Base-by-base conservation (phyloP, 2,888 invertebrate species). In the Teinopalpus imperialis region DNA sequence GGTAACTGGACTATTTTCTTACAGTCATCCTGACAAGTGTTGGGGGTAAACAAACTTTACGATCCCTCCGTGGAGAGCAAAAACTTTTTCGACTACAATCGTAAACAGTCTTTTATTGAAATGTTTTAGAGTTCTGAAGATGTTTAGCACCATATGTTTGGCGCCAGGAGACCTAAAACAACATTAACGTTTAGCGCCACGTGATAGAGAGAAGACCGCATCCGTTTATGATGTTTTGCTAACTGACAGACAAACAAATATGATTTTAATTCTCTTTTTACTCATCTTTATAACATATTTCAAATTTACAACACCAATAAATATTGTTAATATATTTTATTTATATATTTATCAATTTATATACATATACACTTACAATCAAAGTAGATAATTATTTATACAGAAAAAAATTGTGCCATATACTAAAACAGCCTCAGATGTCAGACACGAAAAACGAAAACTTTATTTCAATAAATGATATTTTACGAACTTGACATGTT, bases 1-100 rank as follows among this genome's bases (percentile, higher is more conserved):
- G 59, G 75, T 71, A 71, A 71, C 71, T 59, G 58, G 69, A 69
- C 66, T 66, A 68, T 74, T 72, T 50, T 67, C 67, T 48, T 66
- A 63, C 57, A 76, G 77, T 82, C 81, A 79, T 74, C 67, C 62
- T 66, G 71, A 75, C 82, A 79, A 85, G 82, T 81, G 77, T 71
- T 66, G 71, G 69, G 54, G 51, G 60, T 63, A 71, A 82, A 83
- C 81, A 85, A 74, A 71, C 66, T 76, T 81, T 75, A 80, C 69
- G 69, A 74, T 66, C 49, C 51, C 43, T 31, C 32, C 23, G 16
- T 20, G 39, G 34, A 40, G 21, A 39, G 40, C 31, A 45, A 45
- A 45, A 45, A 45, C 20, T 34, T 39, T 61, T 63, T 73, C 74
- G 72, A 71, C 56, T 49, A 54, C 52, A 59, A 60, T 73, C 75